Base-by-base conservation (phyloP, 2,113 vertebrate species). In the Turdus rufiventris region DNA sequence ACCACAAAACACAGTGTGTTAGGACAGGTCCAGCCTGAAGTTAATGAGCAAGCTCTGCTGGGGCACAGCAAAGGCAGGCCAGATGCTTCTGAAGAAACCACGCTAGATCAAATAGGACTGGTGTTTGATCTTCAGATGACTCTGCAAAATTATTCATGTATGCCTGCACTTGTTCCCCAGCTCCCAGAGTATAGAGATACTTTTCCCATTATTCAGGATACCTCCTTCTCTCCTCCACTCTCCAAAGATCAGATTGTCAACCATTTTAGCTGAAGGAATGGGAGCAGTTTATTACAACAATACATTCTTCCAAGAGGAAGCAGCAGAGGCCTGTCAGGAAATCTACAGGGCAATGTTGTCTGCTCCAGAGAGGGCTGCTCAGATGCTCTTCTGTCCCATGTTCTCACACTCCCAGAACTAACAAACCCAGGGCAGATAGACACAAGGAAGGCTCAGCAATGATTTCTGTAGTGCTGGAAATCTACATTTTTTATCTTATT, bases 41-140 rank as follows among this genome's bases (percentile, higher is more conserved):
- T 15, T 94, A 91, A 91, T 83, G 91, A 95, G 78, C 33, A 76
- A 79, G 78, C 75, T 62, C 51, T 90, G 92, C 40, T 60, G 72
- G 1, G 4, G 88, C 66, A 65, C 45, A 78, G 77, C 51, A 85
- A 58, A 96, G 87, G 67, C 78, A 73, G 17, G 51, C 2, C 79
- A 94, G 63, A 62, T 54, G 76, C 85, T 71, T 90, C 72, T 93
- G 82, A 90, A 93, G 88, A 92, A 95, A 21, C 88, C 75, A 94
- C 31, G 1, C 58, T 70, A 88, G 71, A 95, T 93, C 92, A 90
- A 93, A 88, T 77, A 83, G 60, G 50, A 62, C 38, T 80, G 29
- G 33, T 18, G 72, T 94, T 93, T 94, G 91, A 96, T 92, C 85
- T 94, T 72, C 28, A 54, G 62, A 80, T 74, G 91, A 93, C 88